Evolutionary conservation across 2,113 vertebrate species (phyloP).

Genomic region (Aspiorhynchus laticeps): DNA sequence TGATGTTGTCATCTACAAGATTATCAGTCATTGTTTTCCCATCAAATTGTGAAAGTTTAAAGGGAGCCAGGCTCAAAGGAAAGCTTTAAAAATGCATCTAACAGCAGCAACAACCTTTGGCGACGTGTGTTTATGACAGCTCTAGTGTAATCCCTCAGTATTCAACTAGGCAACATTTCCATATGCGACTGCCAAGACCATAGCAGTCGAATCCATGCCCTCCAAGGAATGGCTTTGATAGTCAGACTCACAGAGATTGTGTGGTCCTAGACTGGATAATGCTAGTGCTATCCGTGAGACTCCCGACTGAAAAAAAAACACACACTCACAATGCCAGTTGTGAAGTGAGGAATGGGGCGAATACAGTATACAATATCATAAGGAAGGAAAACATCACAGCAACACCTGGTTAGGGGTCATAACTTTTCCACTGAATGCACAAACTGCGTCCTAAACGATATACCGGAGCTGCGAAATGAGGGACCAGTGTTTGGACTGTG

Average conservation of each 20-base stretch:
- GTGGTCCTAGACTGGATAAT: slow-evolving; percentile 37
- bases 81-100: slow-evolving; percentile 39
- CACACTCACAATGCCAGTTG: background rate
- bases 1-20: background rate
- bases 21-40: slow-evolving; percentile 31
- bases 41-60: slow-evolving; percentile 31
- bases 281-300: background rate
- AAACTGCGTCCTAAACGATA: slow-evolving; percentile 20
- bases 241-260: slow-evolving; percentile 36
- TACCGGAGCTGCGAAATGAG: slow-evolving; percentile 43
- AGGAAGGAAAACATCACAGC: background rate
- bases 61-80: slow-evolving; percentile 26
- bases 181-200: slow-evolving; percentile 42
- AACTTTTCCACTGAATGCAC: slow-evolving; percentile 12
- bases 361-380: background rate
- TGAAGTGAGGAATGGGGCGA: background rate
- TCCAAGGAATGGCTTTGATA: slow-evolving; percentile 45
- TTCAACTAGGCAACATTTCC: slow-evolving; percentile 27
- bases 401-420: slow-evolving; percentile 27
- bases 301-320: background rate
- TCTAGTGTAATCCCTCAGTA: slow-evolving; percentile 35
- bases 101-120: slow-evolving; percentile 40
- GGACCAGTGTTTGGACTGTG: slow-evolving; percentile 40
- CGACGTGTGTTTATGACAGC: slow-evolving; percentile 34
- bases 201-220: slow-evolving; percentile 39